These are phyloP conservation scores for Panthera tigris DNA, from an alignment of 2,113 vertebrate species.

Conservation along the genomic window DNA sequence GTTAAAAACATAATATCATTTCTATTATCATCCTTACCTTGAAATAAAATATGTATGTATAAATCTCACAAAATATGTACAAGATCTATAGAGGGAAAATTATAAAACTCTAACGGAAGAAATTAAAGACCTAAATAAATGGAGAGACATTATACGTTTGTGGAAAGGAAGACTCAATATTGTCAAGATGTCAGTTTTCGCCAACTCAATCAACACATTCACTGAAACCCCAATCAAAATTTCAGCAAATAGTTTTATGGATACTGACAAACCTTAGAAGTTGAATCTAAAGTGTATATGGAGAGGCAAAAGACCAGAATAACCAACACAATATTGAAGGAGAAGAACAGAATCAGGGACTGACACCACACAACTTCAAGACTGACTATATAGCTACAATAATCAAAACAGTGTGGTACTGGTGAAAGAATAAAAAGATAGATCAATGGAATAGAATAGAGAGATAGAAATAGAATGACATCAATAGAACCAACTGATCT, in stretches of 20 bases:
- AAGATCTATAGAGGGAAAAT: background rate
- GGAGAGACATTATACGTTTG: background rate
- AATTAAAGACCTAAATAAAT: background rate
- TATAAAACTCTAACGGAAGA: background rate
- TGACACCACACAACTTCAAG: background rate
- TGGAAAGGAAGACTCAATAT: background rate
- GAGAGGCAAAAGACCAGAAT: background rate
- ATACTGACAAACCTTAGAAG: background rate
- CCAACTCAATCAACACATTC: background rate
- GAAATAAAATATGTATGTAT: background rate
- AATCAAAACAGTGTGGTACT: background rate
- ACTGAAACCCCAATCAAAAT: background rate
- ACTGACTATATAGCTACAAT: background rate
- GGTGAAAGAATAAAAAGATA: background rate
- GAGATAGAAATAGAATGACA: background rate
- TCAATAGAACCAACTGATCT: background rate
- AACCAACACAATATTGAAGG: too few relatives aligned
- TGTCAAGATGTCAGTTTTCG: background rate
- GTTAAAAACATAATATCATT: background rate
- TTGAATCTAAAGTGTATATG: background rate
- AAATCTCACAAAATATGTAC: background rate
- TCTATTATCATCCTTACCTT: background rate
- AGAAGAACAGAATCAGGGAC: background rate
- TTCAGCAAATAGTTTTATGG: background rate
- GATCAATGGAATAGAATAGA: background rate